Evolutionary conservation across 2,797 vertebrate genomes (phyloP).

Genomic region (Halcyon chelicuti): DNA sequence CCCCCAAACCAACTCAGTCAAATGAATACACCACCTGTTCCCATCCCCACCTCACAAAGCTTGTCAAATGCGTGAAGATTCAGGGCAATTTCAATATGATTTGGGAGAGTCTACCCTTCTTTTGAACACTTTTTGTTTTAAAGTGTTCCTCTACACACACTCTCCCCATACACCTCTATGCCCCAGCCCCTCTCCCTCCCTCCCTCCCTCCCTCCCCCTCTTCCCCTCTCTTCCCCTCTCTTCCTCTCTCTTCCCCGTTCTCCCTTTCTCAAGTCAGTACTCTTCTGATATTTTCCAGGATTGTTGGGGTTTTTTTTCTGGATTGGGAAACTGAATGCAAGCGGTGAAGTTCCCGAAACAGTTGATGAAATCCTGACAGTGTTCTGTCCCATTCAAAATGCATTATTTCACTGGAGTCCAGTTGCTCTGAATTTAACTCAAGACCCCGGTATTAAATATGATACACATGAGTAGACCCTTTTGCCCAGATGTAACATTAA

Average conservation of each 20-base stretch:
- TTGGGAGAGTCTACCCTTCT: not conserved
- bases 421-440: not conserved
- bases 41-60: not conserved
- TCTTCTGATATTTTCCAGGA: not conserved
- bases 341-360: not conserved
- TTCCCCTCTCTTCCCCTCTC: no score
- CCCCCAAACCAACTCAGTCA: not conserved
- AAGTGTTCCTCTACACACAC: not conserved
- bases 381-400: not conserved
- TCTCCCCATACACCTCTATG: no score
- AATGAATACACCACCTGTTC: not conserved
- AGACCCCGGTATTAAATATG: not conserved
- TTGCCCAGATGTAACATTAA: not conserved
- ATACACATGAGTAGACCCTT: not conserved
- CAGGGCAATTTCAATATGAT: not conserved
- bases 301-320: not conserved
- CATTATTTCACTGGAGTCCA: not conserved
- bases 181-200: no score
- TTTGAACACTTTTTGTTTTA: not conserved
- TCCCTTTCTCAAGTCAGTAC: no score
- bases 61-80: not conserved
- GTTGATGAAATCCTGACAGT: fast-evolving
- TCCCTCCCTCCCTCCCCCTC: no score
- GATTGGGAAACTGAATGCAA: not conserved
- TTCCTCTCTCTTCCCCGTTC: no score